Evolutionary conservation across 35 echinoderm and acorn worm genomes (phyloP).

Genomic region (Lytechinus pictus): DNA sequence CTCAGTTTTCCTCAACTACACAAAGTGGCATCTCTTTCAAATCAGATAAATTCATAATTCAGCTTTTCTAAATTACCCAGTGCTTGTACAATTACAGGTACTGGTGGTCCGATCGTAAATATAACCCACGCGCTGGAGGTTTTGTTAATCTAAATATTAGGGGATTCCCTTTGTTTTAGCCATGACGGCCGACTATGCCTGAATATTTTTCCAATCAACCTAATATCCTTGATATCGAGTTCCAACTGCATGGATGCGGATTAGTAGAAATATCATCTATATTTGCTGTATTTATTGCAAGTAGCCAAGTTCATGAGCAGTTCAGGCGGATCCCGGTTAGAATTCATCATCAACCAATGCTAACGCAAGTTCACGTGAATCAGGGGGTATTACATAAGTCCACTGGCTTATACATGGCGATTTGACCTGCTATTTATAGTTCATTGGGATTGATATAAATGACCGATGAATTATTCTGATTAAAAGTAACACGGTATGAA

Average conservation of each 20-base stretch:
- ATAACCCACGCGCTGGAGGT: not conserved
- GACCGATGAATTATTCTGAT: not conserved
- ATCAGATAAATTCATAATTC: slow-evolving; percentile 4
- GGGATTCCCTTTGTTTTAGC: not conserved
- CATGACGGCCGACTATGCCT: not conserved
- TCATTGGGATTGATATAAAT: not conserved
- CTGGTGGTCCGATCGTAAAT: not conserved
- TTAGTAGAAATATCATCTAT: slow-evolving; percentile 1
- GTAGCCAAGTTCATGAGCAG: not conserved
- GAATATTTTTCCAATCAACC: slow-evolving; percentile 1
- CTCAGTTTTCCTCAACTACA: not conserved
- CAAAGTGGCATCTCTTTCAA: not conserved
- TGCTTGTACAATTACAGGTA: not conserved
- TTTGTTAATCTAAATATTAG: not conserved
- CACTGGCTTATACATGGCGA: not conserved
- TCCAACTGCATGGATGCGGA: not conserved
- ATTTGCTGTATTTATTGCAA: not conserved
- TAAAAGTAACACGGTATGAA: too few relatives aligned
- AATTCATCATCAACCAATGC: not conserved
- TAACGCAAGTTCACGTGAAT: not conserved
- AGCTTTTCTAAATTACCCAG: not conserved
- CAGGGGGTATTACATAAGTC: not conserved
- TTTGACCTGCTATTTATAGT: not conserved
- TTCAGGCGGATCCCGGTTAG: not conserved
- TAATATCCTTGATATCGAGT: not conserved